Percentiles rank a stretch among this genome's conserved stretches.
Evolutionary conservation across 1,140 invertebrate species (phyloP).

Genomic region (Tetramorium alpestre): DNA sequence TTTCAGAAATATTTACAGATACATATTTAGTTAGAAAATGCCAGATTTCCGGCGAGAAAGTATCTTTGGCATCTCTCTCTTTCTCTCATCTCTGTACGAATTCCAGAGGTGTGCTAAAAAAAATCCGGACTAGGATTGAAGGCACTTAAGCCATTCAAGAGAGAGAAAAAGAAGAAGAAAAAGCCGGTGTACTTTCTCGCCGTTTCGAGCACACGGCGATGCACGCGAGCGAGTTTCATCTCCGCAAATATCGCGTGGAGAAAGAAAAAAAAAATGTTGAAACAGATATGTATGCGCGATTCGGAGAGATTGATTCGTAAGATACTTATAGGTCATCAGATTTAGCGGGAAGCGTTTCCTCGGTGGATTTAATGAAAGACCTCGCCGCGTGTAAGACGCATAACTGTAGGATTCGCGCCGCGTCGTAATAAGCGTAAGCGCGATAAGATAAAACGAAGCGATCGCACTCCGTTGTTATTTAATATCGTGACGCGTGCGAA

Average conservation of each 20-base stretch:
- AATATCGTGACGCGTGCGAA: constrained; percentile 13
- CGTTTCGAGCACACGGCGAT: constrained; percentile 3
- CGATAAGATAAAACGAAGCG: constrained; percentile 48
- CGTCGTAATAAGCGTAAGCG: constrained; percentile 50
- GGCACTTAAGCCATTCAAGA: not conserved
- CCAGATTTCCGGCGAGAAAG: not conserved
- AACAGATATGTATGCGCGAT: not conserved
- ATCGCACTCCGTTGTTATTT: constrained; percentile 43
- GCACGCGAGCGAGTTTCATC: constrained; percentile 22
- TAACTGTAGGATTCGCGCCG: constrained; percentile 11
- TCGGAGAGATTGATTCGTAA: not conserved
- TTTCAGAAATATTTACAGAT: not conserved
- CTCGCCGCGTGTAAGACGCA: constrained; percentile 6
- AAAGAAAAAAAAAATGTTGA: not conserved
- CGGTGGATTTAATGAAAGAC: constrained; percentile 7
- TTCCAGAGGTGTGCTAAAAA: constrained; percentile 1
- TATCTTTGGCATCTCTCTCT: not conserved
- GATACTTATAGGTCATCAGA: not conserved
- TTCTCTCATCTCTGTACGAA: not conserved
- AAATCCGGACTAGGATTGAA: not conserved
- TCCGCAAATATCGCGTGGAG: not conserved
- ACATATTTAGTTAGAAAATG: not conserved
- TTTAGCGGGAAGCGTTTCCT: not conserved
- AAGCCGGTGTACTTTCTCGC: constrained; percentile 29
- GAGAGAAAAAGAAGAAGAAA: not conserved